Evolutionary conservation across 1,140 invertebrate species (phyloP), one percentile per base, ranked within the genome.

Genomic region (Ceratina calcarata): DNA sequence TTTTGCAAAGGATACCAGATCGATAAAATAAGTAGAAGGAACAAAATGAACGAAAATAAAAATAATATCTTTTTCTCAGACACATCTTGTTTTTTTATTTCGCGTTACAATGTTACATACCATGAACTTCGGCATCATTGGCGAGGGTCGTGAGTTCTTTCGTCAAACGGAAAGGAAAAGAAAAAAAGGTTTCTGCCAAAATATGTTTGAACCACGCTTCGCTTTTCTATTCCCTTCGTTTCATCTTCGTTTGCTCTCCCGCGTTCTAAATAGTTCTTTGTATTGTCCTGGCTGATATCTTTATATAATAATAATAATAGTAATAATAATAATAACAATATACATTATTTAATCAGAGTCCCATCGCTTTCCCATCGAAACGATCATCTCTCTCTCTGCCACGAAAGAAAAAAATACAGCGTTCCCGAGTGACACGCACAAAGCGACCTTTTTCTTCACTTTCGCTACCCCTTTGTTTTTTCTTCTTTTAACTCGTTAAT

Each of bases 391-490:
- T 53, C 37, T 32, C 24, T 22, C 45, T 71, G 49, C 75, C 57
- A 51, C 37, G 60, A 64, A 32, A n/a, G n/a, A 32, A 32, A 32
- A 65, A 73, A 51, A 60, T 57, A 70, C 78, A 74, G 69, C 32
- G 49, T 51, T 65, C 65, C 78, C 71, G 58, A 70, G 60, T 67
- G 66, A 68, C 73, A 60, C 22, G 27, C 24, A 70, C 64, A 32
- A 91, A 90, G 87, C 88, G 81, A 86, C 85, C 81, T 87, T 80
- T 69, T 87, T 88, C 86, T 81, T 88, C 83, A 32, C 62, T 77
- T 27, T 20, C 64, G 45, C 3, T 27, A 18, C 27, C 57, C n/a
- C n/a, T n/a, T n/a, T n/a, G 7, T 83, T 87, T 78, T 85, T 57
- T n/a, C n/a, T 10, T 57, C 15, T 87, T 87, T 62, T 53, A 61